These are phyloP conservation scores for Aphidoletes aphidimyza DNA, from an alignment of 2,888 invertebrate species.

Conservation along the genomic window DNA sequence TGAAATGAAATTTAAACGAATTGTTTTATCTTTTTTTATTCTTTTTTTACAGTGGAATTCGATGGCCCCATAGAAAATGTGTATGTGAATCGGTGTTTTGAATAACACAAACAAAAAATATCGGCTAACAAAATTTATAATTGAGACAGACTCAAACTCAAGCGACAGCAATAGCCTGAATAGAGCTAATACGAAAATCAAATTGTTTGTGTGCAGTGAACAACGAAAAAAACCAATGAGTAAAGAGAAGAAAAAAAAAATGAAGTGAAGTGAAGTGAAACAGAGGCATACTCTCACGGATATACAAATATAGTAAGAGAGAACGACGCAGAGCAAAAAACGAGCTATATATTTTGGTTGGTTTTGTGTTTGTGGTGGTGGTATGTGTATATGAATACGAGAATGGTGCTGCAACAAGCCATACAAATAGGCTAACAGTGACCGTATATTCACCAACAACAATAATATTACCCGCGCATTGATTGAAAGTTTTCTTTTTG, in stretches of 20 bases:
- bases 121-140: neutral
- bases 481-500: slow-evolving; percentile 46
- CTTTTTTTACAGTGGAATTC: slow-evolving; percentile 20
- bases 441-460: slow-evolving; percentile 28
- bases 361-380: slow-evolving; percentile 28
- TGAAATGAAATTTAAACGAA: neutral
- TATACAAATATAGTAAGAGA: slow-evolving; percentile 46
- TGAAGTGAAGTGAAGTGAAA: slow-evolving; percentile 35
- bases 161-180: neutral
- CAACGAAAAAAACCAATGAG: too few species aligned
- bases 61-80: neutral
- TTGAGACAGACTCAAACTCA: neutral
- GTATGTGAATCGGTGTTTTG: neutral
- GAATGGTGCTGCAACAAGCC: slow-evolving; percentile 41
- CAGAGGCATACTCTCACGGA: slow-evolving; percentile 20
- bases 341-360: slow-evolving; percentile 39
- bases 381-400: neutral
- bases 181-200: slow-evolving; percentile 25
- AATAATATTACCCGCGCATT: neutral
- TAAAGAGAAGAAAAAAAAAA: neutral
- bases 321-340: slow-evolving; percentile 38
- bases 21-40: neutral
- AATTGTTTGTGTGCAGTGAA: slow-evolving; percentile 10
- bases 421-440: slow-evolving; percentile 34
- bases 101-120: neutral